Evolutionary conservation across 1,140 invertebrate genomes (phyloP), one percentile per base, ranked within the genome.

Genomic region (Zaprionus vittiger): DNA sequence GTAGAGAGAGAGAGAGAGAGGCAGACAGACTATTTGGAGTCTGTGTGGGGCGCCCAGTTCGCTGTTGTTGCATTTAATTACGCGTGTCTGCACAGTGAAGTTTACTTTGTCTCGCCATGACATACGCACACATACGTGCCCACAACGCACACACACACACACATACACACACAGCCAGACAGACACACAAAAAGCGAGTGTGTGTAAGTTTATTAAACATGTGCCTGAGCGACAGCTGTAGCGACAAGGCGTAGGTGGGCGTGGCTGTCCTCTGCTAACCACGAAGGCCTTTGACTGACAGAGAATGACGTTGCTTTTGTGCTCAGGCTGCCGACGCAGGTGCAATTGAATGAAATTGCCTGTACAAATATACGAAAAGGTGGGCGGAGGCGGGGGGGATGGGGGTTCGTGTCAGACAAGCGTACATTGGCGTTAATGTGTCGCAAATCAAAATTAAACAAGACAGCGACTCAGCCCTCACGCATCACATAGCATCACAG

Each of bases 391-490:
- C 7, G 14, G 47, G 0, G 20, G 1, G 17, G 0, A 22, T n/a
- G n/a, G 17, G 6, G 47, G 11, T 3, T 4, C 5, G 31, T 34
- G 38, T 4, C 38, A 41, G 38, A 41, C 38, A 6, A 5, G 2
- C 2, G 20, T 20, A 24, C 47, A 22, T 38, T 54, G 56, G 49
- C 72, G 78, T 89, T 83, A 83, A 89, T 89, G 80, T 89, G 83
- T 83, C 79, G 84, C 83, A 89, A 89, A 87, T 89, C 84, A 87
- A 87, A 87, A 80, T 89, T 83, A 89, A 89, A 89, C 80, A 87
- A 87, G 84, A 78, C 83, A 87, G 77, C 34, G 37, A 69, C 63
- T 20, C 20, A 20, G 67, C 73, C 44, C 57, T 24, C 71, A 55
- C 52, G 62, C 69, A 64, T 59, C 60, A 28, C 31, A 64, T 28